Evolutionary conservation across 1,140 invertebrate genomes (phyloP), one percentile per base, ranked within the genome.

Genomic region (Halesus radiatus): DNA sequence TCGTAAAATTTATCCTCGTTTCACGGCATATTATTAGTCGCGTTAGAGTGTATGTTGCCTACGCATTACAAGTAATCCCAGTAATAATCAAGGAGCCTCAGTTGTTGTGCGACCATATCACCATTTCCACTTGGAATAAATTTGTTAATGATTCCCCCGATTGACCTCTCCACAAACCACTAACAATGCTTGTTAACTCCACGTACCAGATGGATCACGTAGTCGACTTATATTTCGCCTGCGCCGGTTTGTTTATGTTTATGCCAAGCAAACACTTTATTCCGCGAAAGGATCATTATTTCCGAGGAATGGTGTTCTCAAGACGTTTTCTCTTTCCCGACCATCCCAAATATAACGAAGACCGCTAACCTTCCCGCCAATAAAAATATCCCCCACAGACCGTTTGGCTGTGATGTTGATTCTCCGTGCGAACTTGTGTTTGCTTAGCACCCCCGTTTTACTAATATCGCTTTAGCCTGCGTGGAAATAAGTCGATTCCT

Each of bases 281-380:
- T 52, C 66, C n/a, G 22, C 66, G 29, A 16, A 50, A n/a, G 66
- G 66, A 50, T 70, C 66, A 70, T 70, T 70, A 70, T 70, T 70
- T 70, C 22, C 66, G 45, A n/a, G 29, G 66, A 70, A 70, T 37
- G 66, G 52, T 70, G 32, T 45, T 18, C 66, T 70, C 66, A 23
- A 70, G 66, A 45, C 66, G 66, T 52, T 18, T 52, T 52, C 32
- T 37, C 18, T 29, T 29, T 7, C 7, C n/a, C 22, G 37, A 45
- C 13, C 8, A 70, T 70, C 66, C 66, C 22, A 70, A 18, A 70
- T 52, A 70, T 70, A 70, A 70, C 66, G 52, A 70, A 70, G 37
- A n/a, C 66, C 66, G 66, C 66, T 52, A 52, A 70, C 66, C 66
- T 7, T 70, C 10, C 66, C 0, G 37, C 37, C 37, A 70, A 70